phyloP scores from a whole-genome alignment of 2,888 invertebrate genomes.

The Latrodectus hesperus region DNA sequence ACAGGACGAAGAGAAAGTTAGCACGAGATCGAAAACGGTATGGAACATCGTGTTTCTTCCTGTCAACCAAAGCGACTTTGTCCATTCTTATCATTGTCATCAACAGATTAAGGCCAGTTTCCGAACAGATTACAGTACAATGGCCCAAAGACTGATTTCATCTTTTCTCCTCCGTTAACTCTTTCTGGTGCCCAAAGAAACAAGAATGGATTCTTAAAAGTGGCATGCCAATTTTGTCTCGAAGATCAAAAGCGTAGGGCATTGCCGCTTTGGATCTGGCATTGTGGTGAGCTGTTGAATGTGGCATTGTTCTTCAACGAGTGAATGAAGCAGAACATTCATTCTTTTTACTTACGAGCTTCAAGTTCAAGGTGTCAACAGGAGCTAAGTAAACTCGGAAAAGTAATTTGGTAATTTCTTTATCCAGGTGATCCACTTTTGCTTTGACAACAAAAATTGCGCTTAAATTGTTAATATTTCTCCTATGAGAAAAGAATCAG shows the following conservation, averaged over 20 bases:
- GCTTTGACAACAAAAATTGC: too few species aligned
- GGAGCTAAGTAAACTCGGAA: neutral
- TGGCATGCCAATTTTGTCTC: too few species aligned
- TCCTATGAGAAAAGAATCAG: too few species aligned
- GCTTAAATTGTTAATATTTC: too few species aligned
- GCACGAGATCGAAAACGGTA: conserved; percentile 16
- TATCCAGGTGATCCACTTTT: too few species aligned
- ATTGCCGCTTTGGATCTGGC: too few species aligned
- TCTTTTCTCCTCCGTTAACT: conserved; percentile 3
- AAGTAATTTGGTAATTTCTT: too few species aligned
- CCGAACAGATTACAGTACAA: conserved; percentile 41
- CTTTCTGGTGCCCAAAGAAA: neutral
- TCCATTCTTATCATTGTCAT: conserved; percentile 47
- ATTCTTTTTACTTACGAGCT: neutral
- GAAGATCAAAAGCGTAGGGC: too few species aligned
- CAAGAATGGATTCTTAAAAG: too few species aligned
- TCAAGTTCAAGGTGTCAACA: conserved; percentile 27
- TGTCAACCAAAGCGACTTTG: conserved; percentile 27
- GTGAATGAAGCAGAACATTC: conserved; percentile 15
- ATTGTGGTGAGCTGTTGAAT: too few species aligned
- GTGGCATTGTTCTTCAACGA: neutral
- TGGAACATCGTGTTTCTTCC: conserved; percentile 6
- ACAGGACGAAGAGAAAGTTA: conserved; percentile 38
- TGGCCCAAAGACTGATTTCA: conserved; percentile 19
- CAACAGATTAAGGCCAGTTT: conserved; percentile 50